Evolutionary conservation across 2,888 invertebrate genomes (phyloP).

Genomic region (Achlya flavicornis): DNA sequence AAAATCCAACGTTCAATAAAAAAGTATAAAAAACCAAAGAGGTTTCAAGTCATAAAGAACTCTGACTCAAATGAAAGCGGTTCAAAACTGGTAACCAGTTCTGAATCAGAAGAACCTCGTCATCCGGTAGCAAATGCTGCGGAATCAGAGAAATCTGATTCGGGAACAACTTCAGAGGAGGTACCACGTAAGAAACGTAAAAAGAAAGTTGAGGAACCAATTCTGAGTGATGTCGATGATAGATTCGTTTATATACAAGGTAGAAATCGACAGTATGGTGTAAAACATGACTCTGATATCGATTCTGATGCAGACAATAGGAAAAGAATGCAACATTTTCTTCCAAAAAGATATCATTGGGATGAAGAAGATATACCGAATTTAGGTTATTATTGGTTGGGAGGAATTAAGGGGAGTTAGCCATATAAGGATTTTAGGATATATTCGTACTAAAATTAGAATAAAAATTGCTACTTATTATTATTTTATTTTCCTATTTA

Average conservation of each 20-base stretch:
- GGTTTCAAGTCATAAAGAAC: constrained; percentile 10
- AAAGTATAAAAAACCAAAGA: background rate
- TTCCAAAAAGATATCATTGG: constrained; percentile 66
- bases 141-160: background rate
- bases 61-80: constrained; percentile 14
- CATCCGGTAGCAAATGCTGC: too few species aligned
- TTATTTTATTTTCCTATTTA: too few species aligned
- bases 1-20: background rate
- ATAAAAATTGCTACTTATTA: constrained; percentile 2
- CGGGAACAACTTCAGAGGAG: background rate
- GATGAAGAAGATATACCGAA: constrained; percentile 41
- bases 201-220: background rate
- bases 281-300: constrained; percentile 15
- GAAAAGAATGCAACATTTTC: constrained; percentile 46
- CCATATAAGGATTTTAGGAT: constrained; percentile 1
- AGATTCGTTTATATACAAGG: constrained; percentile 29
- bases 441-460: background rate
- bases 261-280: constrained; percentile 2
- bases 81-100: background rate
- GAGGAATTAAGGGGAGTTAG: constrained; percentile 53
- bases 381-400: constrained; percentile 62
- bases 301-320: constrained; percentile 28
- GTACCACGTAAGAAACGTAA: background rate
- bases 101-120: background rate
- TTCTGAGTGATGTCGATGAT: constrained; percentile 9